Conservation (phyloP, 2,113 vertebrate genomes). For the Dendropsophus ebraccatus region DNA sequence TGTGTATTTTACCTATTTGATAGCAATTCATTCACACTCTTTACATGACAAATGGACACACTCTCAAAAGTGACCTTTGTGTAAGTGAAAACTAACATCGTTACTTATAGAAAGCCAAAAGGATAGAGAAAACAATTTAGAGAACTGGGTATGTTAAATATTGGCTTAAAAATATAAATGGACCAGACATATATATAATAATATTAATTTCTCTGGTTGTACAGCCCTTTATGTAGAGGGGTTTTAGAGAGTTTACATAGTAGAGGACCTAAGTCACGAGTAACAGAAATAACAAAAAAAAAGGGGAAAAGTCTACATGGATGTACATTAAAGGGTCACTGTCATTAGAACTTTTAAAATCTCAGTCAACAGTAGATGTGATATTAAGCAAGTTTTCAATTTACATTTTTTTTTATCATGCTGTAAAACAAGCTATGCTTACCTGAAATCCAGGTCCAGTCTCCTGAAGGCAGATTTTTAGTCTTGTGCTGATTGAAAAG, state of each 20-base stretch:
- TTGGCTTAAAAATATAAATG: not conserved
- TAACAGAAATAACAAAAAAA: no score
- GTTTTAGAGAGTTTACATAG: not conserved
- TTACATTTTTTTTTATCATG: no score
- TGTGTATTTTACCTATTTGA: slow-evolving; percentile 55
- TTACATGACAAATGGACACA: slow-evolving; percentile 55
- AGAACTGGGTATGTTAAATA: not conserved
- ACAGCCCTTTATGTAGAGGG: not conserved
- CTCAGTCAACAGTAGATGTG: no score
- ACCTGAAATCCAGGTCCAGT: no score
- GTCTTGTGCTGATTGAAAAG: no score
- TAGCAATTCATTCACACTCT: slow-evolving; percentile 51
- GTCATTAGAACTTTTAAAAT: no score
- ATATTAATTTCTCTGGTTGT: slow-evolving; percentile 7
- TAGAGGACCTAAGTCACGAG: not conserved
- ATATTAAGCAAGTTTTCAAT: no score
- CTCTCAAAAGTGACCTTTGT: slow-evolving; percentile 56
- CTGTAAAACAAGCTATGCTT: no score
- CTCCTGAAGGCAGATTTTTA: no score
- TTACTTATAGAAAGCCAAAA: slow-evolving; percentile 44
- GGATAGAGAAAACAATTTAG: not conserved
- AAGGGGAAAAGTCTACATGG: no score
- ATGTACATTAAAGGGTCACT: no score
- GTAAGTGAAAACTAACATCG: slow-evolving; percentile 55
- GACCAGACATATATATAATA: not conserved